Base-by-base conservation (phyloP, 1,140 invertebrate species). In the Tachypleus tridentatus region DNA sequence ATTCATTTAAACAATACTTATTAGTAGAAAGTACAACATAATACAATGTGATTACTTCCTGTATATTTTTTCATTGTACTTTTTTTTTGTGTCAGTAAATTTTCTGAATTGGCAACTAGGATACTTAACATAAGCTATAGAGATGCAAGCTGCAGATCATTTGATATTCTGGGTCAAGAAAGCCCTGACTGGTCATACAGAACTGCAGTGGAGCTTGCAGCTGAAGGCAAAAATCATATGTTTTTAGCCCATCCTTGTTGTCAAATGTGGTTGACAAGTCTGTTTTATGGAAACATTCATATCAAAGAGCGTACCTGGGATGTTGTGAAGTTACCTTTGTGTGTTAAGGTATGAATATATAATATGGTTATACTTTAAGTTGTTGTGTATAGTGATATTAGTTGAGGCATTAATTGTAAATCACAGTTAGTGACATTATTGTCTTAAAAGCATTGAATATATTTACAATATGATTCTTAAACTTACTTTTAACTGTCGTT, bases 161-260 rank as follows among this genome's bases (percentile, higher is more conserved):
- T 74, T 66, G 71, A 73, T 57, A 70, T 76, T 49, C 67, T 79
- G 6, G 72, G 71, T 67, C 70, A 74, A 58, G 67, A 67, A 11
- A 70, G 75, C 11, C 68, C 72, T 7, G 76, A 77, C 63, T 78
- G 75, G 70, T 74, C 74, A 66, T 71, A 75, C 62, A 75, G 73
- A 57, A 66, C 69, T 0, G 56, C 67, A 3, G 62, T 72, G 3
- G 70, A 72, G 48, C 58, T 72, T 8, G 70, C 69, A 52, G 69
- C 69, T 49, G 49, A 47, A 29, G 64, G 66, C 48, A 60, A 64
- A 53, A 66, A 68, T 62, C 10, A 52, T 3, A 57, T 9, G 29
- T 79, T 79, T 68, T 72, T 79, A 11, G 74, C 77, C 50, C 77
- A 78, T 68, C 72, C 76, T 49, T 77, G 76, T 62, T 78, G 77